phyloP scores from a whole-genome alignment of 2,797 vertebrate genomes.

The Columba guinea region DNA sequence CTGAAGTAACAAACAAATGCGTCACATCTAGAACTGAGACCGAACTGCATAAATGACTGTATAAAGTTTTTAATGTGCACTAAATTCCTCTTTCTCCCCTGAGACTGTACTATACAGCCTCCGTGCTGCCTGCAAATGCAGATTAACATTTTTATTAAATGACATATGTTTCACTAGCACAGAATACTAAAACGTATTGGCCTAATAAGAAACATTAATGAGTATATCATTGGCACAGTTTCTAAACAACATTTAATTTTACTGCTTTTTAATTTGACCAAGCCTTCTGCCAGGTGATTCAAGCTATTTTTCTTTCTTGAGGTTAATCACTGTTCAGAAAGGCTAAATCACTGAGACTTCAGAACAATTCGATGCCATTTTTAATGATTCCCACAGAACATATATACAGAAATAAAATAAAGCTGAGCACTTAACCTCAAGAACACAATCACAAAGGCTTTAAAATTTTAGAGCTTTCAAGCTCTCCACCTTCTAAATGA shows the following conservation, averaged over 20 bases:
- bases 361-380: conserved; percentile 19
- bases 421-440: conserved; percentile 38
- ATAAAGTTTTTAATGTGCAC: conserved; percentile 54
- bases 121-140: conserved; percentile 56
- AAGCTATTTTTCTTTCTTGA: conserved; percentile 13
- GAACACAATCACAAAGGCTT: background rate
- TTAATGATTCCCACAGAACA: conserved; percentile 42
- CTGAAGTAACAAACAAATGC: conserved; percentile 24
- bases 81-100: conserved; percentile 44
- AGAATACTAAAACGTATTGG: conserved; percentile 15
- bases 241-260: conserved; percentile 57
- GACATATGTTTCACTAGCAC: conserved; percentile 32
- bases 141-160: conserved; percentile 68
- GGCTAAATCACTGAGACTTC: background rate
- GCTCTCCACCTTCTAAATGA: background rate
- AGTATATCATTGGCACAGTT: background rate
- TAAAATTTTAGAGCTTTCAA: background rate
- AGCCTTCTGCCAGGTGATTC: conserved; percentile 43
- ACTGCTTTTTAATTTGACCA: conserved; percentile 53
- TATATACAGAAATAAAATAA: conserved; percentile 32
- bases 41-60: conserved; percentile 29
- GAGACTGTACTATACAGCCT: conserved; percentile 12
- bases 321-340: conserved; percentile 15
- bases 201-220: conserved; percentile 54
- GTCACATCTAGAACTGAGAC: conserved; percentile 10